Base-by-base conservation (phyloP, 2,888 invertebrate species). In the Andrena flavipes region DNA sequence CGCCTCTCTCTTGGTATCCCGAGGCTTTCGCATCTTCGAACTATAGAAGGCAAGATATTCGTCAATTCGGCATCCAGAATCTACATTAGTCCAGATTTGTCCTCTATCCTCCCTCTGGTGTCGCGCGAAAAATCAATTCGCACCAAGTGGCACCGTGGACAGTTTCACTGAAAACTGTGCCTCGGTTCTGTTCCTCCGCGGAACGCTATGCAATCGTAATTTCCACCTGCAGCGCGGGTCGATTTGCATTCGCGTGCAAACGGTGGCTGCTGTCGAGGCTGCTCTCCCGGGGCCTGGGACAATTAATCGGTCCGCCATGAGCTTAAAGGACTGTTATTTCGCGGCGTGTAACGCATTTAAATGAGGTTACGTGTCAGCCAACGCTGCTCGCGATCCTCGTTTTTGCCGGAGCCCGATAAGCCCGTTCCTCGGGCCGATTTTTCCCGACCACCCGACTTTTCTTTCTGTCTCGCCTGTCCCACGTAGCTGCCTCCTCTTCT, bases 291-390 rank as follows among this genome's bases (percentile, higher is more conserved):
- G 74, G 63, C 62, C 48, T 3, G 23, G 74, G 78, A 84, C 86
- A 84, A 87, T 87, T 86, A 86, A 87, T 86, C 82, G 82, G 68
- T 59, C 80, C 69, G 80, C 69, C 79, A 42, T 79, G 79, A 72
- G 81, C 77, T 80, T 80, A 76, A 86, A 87, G 79, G 87, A 86
- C 86, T 86, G 86, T 87, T 87, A 86, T 86, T 84, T 83, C 77
- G 77, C 73, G 69, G 70, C 79, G 65, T 81, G 79, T 81, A 84
- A 84, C 81, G 86, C 77, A 82, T 87, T 86, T 73, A 79, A 87
- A 87, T 79, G 79, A 84, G 81, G 80, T 84, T 84, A 86, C 81
- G 84, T 76, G 84, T 86, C 81, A 54, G 62, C 65, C 63, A 23
- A 23, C 56, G 56, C 23, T 23, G 56, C 20, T 20, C 20, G 59